phyloP scores from a whole-genome alignment of 2,113 vertebrate genomes.

The Sclerurus mexicanus region DNA sequence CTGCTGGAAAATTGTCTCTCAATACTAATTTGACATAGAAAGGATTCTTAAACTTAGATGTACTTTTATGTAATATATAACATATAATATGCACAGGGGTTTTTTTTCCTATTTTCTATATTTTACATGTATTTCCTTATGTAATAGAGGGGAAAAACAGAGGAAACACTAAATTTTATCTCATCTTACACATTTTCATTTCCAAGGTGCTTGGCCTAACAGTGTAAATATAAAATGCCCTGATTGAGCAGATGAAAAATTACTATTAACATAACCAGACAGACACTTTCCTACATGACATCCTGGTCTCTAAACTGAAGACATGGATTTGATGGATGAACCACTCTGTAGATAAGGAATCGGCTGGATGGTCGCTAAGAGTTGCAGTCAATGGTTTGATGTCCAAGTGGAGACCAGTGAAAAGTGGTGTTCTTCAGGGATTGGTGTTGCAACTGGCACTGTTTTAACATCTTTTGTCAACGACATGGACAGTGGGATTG shows the following conservation, averaged over 20 bases:
- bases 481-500: fast-evolving
- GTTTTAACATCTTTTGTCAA: fast-evolving
- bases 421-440: background rate
- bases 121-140: background rate
- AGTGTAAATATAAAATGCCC: background rate
- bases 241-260: background rate
- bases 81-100: background rate
- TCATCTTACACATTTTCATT: background rate
- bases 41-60: background rate
- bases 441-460: background rate
- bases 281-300: background rate
- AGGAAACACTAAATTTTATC: background rate
- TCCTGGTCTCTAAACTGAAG: background rate
- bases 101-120: background rate
- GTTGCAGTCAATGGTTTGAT: fast-evolving
- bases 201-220: background rate
- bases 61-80: background rate
- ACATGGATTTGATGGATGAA: background rate
- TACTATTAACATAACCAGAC: background rate
- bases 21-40: background rate
- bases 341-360: background rate
- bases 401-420: background rate
- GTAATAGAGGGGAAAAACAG: background rate
- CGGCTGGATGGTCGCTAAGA: background rate
- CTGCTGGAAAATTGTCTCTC: background rate